Evolutionary conservation across 2,113 vertebrate genomes (phyloP).

Genomic region (Lycaon pictus): DNA sequence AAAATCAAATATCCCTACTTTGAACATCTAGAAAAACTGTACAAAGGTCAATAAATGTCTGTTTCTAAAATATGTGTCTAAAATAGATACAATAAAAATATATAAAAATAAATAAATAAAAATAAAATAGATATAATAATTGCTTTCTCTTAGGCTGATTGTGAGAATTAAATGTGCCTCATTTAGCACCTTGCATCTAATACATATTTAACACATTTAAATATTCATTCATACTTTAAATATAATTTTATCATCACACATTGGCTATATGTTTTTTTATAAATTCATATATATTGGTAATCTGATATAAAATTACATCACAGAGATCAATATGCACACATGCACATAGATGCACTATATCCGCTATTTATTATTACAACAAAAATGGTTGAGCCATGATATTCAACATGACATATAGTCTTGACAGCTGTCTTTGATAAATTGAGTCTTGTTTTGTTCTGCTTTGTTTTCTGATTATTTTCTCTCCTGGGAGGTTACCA

Average conservation of each 20-base stretch:
- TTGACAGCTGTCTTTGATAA: not conserved
- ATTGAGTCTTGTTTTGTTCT: not conserved
- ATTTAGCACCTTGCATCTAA: not conserved
- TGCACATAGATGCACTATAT: not conserved
- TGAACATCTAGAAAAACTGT: not conserved
- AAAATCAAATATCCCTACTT: not conserved
- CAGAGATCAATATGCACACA: not conserved
- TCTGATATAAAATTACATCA: not conserved
- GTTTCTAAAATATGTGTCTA: not conserved
- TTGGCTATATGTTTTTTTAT: not conserved
- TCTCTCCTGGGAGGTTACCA: not conserved
- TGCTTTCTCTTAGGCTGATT: not conserved
- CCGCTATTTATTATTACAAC: not conserved
- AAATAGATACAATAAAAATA: too few species aligned
- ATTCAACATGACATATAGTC: not conserved
- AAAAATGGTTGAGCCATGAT: not conserved
- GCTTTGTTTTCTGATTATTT: not conserved
- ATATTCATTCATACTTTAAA: not conserved
- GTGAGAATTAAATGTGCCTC: not conserved
- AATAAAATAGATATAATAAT: not conserved
- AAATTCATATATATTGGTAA: not conserved
- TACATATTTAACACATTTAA: conserved; percentile 8
- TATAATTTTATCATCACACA: not conserved
- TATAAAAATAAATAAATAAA: too few species aligned
- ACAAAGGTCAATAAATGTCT: not conserved